Conservation (phyloP, 2,113 vertebrate species). For the Semnornis frantzii region DNA sequence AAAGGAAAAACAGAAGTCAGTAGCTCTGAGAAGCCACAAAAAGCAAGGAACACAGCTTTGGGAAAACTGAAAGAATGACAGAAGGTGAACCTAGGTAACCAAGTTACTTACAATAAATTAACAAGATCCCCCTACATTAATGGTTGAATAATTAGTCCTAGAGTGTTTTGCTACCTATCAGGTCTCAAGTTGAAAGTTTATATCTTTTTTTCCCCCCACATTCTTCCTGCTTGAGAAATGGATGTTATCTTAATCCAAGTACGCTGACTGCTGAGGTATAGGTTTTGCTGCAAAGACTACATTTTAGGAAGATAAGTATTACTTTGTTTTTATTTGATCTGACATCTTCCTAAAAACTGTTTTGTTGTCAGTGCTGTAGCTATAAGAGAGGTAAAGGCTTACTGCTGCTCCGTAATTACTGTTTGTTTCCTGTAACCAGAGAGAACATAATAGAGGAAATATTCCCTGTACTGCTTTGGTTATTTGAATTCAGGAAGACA, state of each 20-base stretch:
- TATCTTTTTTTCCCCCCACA: neutral
- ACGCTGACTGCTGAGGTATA: neutral
- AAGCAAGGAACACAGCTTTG: neutral
- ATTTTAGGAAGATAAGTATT: neutral
- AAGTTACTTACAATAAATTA: neutral
- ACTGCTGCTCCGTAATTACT: neutral
- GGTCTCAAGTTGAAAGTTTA: neutral
- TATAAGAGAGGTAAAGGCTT: neutral
- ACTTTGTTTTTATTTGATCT: neutral
- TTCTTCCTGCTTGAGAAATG: neutral
- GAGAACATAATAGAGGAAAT: neutral
- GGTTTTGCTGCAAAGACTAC: neutral
- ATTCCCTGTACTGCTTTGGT: neutral
- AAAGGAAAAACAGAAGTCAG: too few species aligned
- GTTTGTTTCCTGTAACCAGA: neutral
- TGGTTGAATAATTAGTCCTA: neutral
- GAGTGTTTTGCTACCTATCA: neutral
- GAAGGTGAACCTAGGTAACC: neutral
- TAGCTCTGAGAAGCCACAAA: neutral
- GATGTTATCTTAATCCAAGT: neutral
- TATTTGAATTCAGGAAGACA: neutral
- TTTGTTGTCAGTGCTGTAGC: neutral
- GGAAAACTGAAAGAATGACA: neutral
- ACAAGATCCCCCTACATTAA: neutral
- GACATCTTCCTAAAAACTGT: neutral